Conservation (phyloP, 2,888 invertebrate genomes). For the Eustalomyia histrio region DNA sequence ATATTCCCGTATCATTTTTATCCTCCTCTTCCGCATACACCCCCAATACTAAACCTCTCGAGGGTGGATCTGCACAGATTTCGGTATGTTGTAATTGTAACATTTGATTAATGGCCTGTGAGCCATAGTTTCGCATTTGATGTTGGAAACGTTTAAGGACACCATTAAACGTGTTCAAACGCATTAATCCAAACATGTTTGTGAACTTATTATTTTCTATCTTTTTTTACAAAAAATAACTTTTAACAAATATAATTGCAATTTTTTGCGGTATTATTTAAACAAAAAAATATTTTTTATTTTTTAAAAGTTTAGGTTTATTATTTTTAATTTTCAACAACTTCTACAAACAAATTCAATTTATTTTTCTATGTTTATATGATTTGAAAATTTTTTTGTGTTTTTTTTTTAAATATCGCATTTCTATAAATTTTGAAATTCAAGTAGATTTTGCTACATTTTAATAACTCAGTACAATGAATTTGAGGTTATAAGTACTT, state of each 20-base stretch:
- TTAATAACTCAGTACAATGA: too few relatives aligned
- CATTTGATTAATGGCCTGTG: conserved; percentile 75
- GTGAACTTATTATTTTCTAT: neutral
- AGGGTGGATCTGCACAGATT: conserved; percentile 76
- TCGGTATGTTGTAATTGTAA: conserved; percentile 75
- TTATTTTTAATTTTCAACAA: neutral
- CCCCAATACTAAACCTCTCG: conserved; percentile 82
- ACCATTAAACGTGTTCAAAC: conserved; percentile 55
- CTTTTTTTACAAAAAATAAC: neutral
- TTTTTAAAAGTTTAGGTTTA: neutral
- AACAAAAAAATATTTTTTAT: too few relatives aligned
- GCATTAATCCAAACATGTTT: conserved; percentile 70
- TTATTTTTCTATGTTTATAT: conserved; percentile 2
- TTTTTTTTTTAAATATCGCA: neutral
- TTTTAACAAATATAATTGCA: neutral
- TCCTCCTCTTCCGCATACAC: conserved; percentile 83
- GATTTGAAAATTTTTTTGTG: neutral
- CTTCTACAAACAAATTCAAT: neutral
- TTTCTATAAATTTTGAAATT: neutral
- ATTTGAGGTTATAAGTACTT: too few relatives aligned
- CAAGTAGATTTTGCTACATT: neutral
- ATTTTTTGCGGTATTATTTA: neutral
- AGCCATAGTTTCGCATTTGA: conserved; percentile 69
- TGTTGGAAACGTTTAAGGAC: conserved; percentile 26
- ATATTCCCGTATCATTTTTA: conserved; percentile 81